Base-by-base conservation (phyloP, 2,797 vertebrate species). In the Anas georgica region DNA sequence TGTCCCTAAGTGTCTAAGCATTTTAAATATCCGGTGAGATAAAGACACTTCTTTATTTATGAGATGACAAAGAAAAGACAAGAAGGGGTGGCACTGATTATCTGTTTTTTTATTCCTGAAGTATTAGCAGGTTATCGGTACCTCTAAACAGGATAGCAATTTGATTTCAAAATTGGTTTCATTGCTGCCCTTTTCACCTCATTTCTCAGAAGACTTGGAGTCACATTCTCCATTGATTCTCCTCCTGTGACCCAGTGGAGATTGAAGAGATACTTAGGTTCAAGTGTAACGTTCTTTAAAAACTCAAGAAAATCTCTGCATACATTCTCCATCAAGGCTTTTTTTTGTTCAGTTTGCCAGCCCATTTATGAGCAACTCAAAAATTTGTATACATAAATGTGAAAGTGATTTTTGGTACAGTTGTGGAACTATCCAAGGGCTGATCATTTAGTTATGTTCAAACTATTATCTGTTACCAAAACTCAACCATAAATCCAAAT, bases 151-250 rank as follows among this genome's bases (percentile, higher is more conserved):
- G 48, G 91, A 35, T 5, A 78, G 79, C 79, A 93, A 95, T 94
- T 95, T 93, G 76, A 93, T 95, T 96, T 95, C 88, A 59, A 95
- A 95, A 93, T 54, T 86, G 87, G 79, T 95, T 96, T 95, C 90
- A 78, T 76, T 95, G 83, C 76, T 95, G 72, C 55, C 82, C 87
- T 94, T 94, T 96, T 92, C 91, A 93, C 85, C 90, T 96, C 88
- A 92, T 95, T 96, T 94, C 74, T 95, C 69, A 87, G 83, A 88
- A 90, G 91, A 88, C 94, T 64, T 96, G 78, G 78, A 93, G 87
- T 94, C 77, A 89, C 46, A 64, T 90, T 95, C 87, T 94, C 54
- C 58, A 88, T 70, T 94, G 91, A 95, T 93, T 96, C 88, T 73
- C 26, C 55, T 90, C 20, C 81, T 86, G 64, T 91, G 87, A 85